Evolutionary conservation across 2,113 vertebrate genomes (phyloP).

Genomic region (Ptyas mucosa): DNA sequence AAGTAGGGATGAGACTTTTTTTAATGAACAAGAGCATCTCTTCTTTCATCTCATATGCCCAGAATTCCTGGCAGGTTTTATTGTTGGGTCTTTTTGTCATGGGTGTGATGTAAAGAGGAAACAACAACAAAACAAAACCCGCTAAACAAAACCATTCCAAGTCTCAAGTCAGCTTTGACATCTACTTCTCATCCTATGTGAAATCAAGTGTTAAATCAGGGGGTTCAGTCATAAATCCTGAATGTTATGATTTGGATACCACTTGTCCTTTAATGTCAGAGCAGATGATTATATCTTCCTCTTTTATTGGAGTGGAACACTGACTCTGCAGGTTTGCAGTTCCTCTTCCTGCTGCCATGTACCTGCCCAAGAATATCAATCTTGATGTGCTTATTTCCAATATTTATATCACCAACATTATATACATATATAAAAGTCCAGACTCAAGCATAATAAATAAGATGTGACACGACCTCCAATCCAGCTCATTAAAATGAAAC

Average conservation of each 20-base stretch:
- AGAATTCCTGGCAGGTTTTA: background rate
- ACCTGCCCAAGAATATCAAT: background rate
- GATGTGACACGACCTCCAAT: background rate
- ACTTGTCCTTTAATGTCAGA: background rate
- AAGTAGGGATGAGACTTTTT: background rate
- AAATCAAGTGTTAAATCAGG: background rate
- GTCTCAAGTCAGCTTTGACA: background rate
- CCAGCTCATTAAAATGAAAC: background rate
- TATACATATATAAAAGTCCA: too few relatives aligned
- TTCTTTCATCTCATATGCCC: background rate
- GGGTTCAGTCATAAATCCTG: background rate
- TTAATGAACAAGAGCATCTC: background rate
- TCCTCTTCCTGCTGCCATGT: background rate
- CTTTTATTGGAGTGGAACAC: background rate
- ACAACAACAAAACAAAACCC: background rate
- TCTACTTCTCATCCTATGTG: background rate
- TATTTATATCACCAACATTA: background rate
- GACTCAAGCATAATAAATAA: background rate
- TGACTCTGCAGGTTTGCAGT: background rate
- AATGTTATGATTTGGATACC: background rate
- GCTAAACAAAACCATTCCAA: background rate
- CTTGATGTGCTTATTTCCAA: background rate
- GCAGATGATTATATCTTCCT: background rate
- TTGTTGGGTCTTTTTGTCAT: background rate
- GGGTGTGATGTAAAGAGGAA: background rate